Evolutionary conservation across 2,113 vertebrate genomes (phyloP).

Genomic region (Brevimyrus niger): DNA sequence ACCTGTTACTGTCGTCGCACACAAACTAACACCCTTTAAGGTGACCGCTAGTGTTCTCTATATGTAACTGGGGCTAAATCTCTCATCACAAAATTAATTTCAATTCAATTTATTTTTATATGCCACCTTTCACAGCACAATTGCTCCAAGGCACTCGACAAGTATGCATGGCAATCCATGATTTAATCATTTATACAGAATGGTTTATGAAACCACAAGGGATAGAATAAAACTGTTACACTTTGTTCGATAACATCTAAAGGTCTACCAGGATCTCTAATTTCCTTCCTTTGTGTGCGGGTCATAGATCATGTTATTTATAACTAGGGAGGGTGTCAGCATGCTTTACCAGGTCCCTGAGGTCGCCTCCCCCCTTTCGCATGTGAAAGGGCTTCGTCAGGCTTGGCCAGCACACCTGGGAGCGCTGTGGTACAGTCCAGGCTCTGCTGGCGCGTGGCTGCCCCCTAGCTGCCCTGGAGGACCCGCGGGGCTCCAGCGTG

Average conservation of each 20-base stretch:
- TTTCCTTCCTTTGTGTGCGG: neutral
- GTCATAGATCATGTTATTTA: neutral
- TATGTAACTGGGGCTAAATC: neutral
- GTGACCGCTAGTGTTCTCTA: neutral
- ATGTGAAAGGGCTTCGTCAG: conserved; percentile 17
- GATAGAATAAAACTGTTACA: neutral
- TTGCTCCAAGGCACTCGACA: neutral
- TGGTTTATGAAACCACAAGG: neutral
- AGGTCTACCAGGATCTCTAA: neutral
- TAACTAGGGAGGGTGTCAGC: neutral
- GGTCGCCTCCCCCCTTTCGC: neutral
- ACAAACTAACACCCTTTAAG: neutral
- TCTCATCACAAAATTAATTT: neutral
- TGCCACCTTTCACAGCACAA: neutral
- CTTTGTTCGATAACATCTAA: neutral
- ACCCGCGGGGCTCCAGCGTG: conserved; percentile 21
- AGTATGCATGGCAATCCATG: neutral
- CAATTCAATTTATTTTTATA: neutral
- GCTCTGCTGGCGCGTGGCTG: conserved; percentile 23
- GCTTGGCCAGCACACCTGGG: conserved; percentile 8
- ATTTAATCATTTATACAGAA: neutral
- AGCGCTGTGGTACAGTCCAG: conserved; percentile 23
- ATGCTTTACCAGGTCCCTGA: conserved; percentile 16
- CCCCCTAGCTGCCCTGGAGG: conserved; percentile 26
- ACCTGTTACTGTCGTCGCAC: neutral